phyloP scores from a whole-genome alignment of 2,113 vertebrate species.

The Eulemur macaco region DNA sequence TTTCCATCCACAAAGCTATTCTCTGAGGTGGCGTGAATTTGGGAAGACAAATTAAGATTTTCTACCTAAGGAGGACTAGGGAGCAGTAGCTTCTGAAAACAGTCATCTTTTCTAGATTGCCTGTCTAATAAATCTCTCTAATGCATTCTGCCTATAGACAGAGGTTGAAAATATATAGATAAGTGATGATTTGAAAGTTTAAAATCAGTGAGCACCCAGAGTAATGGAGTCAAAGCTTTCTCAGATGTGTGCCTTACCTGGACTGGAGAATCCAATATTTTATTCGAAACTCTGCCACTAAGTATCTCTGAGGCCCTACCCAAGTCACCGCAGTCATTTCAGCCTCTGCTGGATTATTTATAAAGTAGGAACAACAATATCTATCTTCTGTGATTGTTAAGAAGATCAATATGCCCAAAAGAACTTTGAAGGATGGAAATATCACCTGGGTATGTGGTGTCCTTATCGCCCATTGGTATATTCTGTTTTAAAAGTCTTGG shows the following conservation, averaged over 20 bases:
- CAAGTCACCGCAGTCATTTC: background rate
- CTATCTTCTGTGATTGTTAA: background rate
- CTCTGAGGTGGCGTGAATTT: conserved; percentile 66
- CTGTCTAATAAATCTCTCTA: conserved; percentile 69
- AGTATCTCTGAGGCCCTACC: background rate
- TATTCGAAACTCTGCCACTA: background rate
- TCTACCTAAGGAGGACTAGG: conserved; percentile 59
- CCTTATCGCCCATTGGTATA: background rate
- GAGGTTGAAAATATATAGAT: conserved; percentile 58
- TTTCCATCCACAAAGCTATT: conserved; percentile 65
- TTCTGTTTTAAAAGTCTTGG: background rate
- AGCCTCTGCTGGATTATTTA: background rate
- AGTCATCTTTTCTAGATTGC: conserved; percentile 65
- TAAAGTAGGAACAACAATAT: background rate
- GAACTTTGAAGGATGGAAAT: background rate
- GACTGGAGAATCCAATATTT: background rate
- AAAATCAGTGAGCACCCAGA: conserved; percentile 41
- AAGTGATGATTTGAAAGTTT: conserved; percentile 46
- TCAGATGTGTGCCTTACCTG: background rate
- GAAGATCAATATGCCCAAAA: background rate
- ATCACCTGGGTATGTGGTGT: too few species aligned
- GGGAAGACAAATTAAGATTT: conserved; percentile 73
- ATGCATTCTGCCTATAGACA: conserved; percentile 66
- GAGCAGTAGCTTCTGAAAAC: conserved; percentile 60
- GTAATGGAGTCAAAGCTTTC: conserved; percentile 31